These are phyloP conservation scores for Psammodynastes pulverulentus DNA, from an alignment of 2,113 vertebrate species.

Conservation along the genomic window DNA sequence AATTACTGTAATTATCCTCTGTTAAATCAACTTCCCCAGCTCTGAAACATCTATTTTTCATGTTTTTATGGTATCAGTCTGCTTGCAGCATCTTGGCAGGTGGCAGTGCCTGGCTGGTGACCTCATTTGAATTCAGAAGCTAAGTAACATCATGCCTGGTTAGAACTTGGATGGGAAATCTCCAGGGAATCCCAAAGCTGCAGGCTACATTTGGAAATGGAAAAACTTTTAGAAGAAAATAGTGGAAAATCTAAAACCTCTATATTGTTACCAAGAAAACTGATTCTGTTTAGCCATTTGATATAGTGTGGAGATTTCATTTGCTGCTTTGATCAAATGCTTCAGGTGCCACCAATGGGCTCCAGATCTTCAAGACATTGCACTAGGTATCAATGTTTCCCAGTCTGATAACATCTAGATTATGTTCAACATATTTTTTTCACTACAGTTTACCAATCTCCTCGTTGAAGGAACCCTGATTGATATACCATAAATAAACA, in stretches of 20 bases:
- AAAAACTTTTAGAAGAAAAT: not conserved
- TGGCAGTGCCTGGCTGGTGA: not conserved
- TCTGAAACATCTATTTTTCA: not conserved
- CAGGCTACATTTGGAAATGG: not conserved
- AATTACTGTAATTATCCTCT: slow-evolving; percentile 16
- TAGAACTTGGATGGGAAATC: not conserved
- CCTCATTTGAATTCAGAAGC: not conserved
- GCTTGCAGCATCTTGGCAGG: not conserved
- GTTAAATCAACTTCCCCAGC: slow-evolving; percentile 1
- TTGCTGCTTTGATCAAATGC: not conserved
- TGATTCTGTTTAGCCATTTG: not conserved
- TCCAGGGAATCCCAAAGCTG: not conserved
- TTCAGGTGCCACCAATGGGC: not conserved
- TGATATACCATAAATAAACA: not conserved
- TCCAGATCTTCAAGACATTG: not conserved
- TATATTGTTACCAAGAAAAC: not conserved
- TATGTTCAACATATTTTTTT: not conserved
- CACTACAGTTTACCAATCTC: not conserved
- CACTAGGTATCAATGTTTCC: not conserved
- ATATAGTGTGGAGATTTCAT: not conserved
- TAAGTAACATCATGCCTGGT: not conserved
- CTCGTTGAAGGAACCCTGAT: not conserved
- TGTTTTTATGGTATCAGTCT: not conserved
- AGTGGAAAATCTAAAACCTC: not conserved
- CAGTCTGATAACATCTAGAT: not conserved